These are phyloP conservation scores for Alosa alosa DNA, from an alignment of 2,113 vertebrate species.

Conservation along the genomic window DNA sequence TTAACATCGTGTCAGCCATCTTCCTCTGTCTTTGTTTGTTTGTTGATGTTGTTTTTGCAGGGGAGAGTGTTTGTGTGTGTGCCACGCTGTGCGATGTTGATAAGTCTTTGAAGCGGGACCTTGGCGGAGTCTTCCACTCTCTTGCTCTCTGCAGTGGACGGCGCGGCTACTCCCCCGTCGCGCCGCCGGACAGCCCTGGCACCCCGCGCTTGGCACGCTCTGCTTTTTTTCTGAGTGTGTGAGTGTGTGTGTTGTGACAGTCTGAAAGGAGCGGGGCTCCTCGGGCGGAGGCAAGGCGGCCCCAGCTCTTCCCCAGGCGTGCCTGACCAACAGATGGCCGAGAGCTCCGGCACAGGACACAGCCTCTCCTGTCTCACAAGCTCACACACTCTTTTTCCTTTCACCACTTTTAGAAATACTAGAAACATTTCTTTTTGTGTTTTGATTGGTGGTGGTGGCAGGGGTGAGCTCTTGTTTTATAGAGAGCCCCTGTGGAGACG, in stretches of 20 bases:
- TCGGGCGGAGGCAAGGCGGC: not conserved
- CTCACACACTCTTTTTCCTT: not conserved
- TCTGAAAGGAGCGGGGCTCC: not conserved
- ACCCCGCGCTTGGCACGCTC: not conserved
- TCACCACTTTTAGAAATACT: not conserved
- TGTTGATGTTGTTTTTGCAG: constrained; percentile 1
- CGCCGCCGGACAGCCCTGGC: not conserved
- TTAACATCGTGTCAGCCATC: not conserved
- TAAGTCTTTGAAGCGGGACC: constrained; percentile 5
- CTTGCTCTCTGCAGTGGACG: not conserved
- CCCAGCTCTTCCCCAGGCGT: not conserved
- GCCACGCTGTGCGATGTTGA: not conserved
- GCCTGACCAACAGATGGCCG: not conserved
- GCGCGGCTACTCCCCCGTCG: not conserved
- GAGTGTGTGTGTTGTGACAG: not conserved
- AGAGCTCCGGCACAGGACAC: no score
- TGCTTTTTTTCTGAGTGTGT: not conserved
- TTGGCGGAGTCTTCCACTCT: not conserved
- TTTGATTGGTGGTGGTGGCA: not conserved
- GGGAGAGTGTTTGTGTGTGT: not conserved
- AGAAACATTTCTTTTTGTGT: not conserved
- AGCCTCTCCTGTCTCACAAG: not conserved
- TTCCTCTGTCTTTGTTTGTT: not conserved
- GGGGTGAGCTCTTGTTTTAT: no score
- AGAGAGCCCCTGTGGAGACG: no score